These are phyloP conservation scores for Terrapene triunguis DNA, from an alignment of 2,113 vertebrate genomes.

Conservation along the genomic window DNA sequence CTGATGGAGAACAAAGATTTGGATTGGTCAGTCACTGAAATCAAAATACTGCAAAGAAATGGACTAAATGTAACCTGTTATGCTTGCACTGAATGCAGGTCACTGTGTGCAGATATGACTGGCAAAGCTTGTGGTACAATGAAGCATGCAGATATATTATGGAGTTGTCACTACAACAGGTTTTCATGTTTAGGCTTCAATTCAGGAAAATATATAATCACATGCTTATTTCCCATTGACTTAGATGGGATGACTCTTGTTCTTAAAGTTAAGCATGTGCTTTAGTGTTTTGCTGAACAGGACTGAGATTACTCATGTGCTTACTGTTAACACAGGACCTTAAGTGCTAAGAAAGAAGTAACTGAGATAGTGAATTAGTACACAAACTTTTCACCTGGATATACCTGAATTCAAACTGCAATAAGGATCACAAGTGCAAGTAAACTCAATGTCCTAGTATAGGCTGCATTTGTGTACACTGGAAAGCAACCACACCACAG, in stretches of 20 bases:
- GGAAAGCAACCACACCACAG: background rate
- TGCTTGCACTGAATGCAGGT: accelerated
- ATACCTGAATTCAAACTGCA: accelerated
- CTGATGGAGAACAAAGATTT: background rate
- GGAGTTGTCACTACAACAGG: background rate
- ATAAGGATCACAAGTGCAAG: background rate
- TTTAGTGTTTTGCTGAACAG: background rate
- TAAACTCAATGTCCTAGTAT: background rate
- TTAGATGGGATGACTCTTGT: background rate
- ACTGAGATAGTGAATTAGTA: accelerated
- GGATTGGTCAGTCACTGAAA: background rate
- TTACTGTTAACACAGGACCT: accelerated
- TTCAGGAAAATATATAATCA: accelerated
- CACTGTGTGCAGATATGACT: background rate
- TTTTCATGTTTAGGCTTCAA: background rate
- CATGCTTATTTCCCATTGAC: background rate
- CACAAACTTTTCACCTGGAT: background rate
- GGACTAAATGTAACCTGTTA: background rate
- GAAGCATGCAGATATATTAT: accelerated
- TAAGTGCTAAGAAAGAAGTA: accelerated
- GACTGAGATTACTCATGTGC: accelerated
- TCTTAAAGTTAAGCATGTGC: background rate
- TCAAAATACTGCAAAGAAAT: background rate
- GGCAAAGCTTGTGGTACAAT: background rate
- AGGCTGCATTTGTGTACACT: background rate